Conservation (phyloP, 2,888 invertebrate genomes). For the Tromatobia lineatoria region DNA sequence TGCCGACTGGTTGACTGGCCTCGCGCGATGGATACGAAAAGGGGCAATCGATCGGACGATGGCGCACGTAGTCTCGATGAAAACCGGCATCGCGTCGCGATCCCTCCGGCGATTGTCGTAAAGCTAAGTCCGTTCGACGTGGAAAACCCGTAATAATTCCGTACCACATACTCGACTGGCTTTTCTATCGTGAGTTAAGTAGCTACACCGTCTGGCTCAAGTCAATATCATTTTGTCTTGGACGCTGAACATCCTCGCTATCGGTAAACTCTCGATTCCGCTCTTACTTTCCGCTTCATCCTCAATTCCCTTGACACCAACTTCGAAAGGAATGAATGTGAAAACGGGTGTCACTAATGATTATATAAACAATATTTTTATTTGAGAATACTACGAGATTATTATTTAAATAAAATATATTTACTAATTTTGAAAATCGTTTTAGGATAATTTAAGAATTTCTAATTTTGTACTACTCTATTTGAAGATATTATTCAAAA, state of each 20-base stretch:
- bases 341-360: not conserved
- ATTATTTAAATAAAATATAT: too few relatives aligned
- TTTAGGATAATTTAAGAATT: too few relatives aligned
- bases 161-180: slow-evolving; percentile 35
- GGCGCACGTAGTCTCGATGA: slow-evolving; percentile 58
- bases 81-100: slow-evolving; percentile 74
- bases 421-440: too few relatives aligned
- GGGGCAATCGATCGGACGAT: slow-evolving; percentile 69
- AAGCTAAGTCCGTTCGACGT: slow-evolving; percentile 81
- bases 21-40: slow-evolving; percentile 33
- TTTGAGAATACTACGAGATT: too few relatives aligned
- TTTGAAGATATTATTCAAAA: too few relatives aligned
- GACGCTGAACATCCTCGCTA: slow-evolving; percentile 28
- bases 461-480: too few relatives aligned
- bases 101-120: slow-evolving; percentile 80
- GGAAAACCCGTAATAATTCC: slow-evolving; percentile 41
- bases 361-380: too few relatives aligned
- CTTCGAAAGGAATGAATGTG: not conserved
- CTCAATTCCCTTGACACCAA: not conserved
- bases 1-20: slow-evolving; percentile 18
- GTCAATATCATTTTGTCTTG: slow-evolving; percentile 55
- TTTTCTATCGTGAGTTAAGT: slow-evolving; percentile 25
- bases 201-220: not conserved
- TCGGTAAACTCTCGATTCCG: slow-evolving; percentile 4
- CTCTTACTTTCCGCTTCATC: slow-evolving; percentile 9